Evolutionary conservation across 2,113 vertebrate species (phyloP).

Genomic region (Gymnarchus niloticus): DNA sequence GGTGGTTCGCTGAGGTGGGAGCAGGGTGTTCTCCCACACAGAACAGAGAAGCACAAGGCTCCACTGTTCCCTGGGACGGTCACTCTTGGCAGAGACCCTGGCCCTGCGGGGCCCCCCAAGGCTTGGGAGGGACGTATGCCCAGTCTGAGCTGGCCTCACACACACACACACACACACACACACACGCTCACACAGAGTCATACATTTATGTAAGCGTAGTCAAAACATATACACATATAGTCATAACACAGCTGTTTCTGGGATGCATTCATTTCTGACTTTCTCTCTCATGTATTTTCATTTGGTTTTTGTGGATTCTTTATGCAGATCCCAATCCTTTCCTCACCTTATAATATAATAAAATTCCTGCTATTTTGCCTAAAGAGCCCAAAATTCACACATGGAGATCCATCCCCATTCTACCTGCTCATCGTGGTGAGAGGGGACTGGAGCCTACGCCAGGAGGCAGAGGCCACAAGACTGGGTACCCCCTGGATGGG

Average conservation of each 20-base stretch:
- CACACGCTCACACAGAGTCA: constrained; percentile 27
- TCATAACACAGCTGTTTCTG: constrained; percentile 23
- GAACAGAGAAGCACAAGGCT: background rate
- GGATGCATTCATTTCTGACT: constrained; percentile 24
- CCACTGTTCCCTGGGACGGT: background rate
- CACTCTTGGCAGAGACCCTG: background rate
- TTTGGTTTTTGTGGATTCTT: background rate
- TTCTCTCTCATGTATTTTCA: constrained; percentile 19
- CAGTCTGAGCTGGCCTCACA: constrained; percentile 15
- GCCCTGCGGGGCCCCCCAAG: background rate
- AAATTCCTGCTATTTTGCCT: background rate
- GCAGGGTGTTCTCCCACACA: background rate
- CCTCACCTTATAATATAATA: background rate
- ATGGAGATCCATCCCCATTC: background rate
- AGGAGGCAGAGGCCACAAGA: background rate
- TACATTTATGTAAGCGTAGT: constrained; percentile 11
- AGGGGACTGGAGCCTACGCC: background rate
- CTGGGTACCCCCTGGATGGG: background rate
- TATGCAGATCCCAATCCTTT: background rate
- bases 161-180: constrained; percentile 39
- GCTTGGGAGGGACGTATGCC: background rate
- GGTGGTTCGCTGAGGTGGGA: background rate
- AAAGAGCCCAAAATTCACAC: background rate
- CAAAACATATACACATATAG: constrained; percentile 30
- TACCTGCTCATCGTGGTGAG: background rate